A percentile compares a stretch with the other conserved stretches of the same genome.
Conservation (phyloP, 2,797 vertebrate species). For the Acropternis orthonyx region DNA sequence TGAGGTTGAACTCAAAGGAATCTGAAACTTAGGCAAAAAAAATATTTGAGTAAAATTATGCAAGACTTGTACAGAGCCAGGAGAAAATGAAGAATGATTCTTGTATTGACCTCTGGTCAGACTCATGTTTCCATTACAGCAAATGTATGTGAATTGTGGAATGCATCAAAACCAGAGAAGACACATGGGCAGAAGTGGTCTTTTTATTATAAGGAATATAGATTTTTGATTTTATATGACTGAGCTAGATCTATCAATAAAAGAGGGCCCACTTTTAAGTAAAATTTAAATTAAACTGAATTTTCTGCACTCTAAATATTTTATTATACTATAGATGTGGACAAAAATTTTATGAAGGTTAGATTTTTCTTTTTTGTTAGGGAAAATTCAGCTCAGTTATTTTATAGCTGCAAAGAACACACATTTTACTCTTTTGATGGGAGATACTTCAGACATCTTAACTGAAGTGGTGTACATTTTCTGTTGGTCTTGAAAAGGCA, state of each 20-base stretch:
- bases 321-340: conserved; percentile 3
- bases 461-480: conserved; percentile 23
- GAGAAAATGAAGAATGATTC: background rate
- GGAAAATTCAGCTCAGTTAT: conserved; percentile 10
- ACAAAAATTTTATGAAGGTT: conserved; percentile 10
- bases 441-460: conserved; percentile 42
- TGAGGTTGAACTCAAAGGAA: conserved; percentile 4
- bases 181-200: background rate
- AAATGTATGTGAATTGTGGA: background rate
- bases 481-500: conserved; percentile 44
- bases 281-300: conserved; percentile 41
- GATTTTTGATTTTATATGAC: conserved; percentile 44
- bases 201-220: conserved; percentile 35
- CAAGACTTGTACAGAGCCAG: background rate
- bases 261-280: conserved; percentile 28
- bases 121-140: background rate
- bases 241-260: conserved; percentile 21
- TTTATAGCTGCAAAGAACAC: conserved; percentile 26
- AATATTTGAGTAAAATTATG: conserved; percentile 13
- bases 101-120: conserved; percentile 3
- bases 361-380: background rate
- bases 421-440: background rate
- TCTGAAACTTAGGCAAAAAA: conserved; percentile 41
- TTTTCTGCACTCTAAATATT: conserved; percentile 42
- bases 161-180: conserved; percentile 27